These are phyloP conservation scores for Turnix velox DNA, from an alignment of 2,113 vertebrate species.

Conservation along the genomic window DNA sequence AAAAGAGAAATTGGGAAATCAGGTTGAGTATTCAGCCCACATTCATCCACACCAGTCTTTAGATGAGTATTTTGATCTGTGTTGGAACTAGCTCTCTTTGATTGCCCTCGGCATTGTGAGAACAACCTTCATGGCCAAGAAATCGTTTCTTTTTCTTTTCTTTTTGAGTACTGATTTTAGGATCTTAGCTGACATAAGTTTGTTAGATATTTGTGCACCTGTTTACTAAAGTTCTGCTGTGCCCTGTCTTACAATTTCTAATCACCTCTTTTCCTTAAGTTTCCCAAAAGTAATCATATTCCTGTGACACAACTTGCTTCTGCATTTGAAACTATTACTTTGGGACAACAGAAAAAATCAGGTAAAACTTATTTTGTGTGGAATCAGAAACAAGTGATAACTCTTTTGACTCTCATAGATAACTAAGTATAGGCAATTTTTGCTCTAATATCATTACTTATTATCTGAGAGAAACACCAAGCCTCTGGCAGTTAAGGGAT, in stretches of 20 bases:
- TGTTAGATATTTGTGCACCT: background rate
- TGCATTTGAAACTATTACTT: background rate
- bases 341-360: background rate
- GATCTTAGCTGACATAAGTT: background rate
- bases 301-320: background rate
- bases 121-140: background rate
- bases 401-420: background rate
- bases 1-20: background rate
- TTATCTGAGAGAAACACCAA: background rate
- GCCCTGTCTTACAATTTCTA: background rate
- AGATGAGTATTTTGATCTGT: background rate
- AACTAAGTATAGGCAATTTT: background rate
- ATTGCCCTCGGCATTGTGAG: background rate
- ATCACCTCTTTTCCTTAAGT: background rate
- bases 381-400: background rate
- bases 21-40: background rate
- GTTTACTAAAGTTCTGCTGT: background rate
- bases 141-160: background rate
- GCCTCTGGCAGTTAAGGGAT: background rate
- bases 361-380: background rate
- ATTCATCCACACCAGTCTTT: background rate
- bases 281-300: background rate
- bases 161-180: background rate
- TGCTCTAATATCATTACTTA: background rate
- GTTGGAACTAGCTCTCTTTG: background rate